Evolutionary conservation across 2,888 invertebrate genomes (phyloP).

Genomic region (Caenorhabditis auriculariae): DNA sequence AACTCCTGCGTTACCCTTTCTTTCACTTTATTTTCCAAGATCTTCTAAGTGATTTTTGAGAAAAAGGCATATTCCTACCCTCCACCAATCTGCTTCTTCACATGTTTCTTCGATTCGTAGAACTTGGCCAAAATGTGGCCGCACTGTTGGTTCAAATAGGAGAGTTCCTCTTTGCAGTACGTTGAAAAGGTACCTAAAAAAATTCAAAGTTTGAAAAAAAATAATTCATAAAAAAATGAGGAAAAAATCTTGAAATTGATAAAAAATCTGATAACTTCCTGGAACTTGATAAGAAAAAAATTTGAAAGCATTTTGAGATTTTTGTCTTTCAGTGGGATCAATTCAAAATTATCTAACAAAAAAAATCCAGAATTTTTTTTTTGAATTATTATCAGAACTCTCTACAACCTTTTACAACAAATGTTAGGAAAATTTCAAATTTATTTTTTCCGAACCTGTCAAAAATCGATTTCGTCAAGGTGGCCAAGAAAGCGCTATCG

Average conservation of each 20-base stretch:
- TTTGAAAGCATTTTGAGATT: too few species aligned
- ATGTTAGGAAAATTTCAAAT: too few species aligned
- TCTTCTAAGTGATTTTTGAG: too few species aligned
- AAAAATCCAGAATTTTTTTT: too few species aligned
- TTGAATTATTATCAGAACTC: slow-evolving; percentile 61
- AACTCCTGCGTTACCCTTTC: too few species aligned
- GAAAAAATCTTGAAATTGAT: too few species aligned
- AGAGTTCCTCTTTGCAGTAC: slow-evolving; percentile 70
- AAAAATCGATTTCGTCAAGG: slow-evolving; percentile 80
- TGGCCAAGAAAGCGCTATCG: slow-evolving; percentile 78
- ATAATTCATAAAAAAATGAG: background rate
- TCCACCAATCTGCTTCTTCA: slow-evolving; percentile 86
- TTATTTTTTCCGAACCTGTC: slow-evolving; percentile 75
- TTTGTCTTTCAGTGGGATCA: too few species aligned
- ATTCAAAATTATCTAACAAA: too few species aligned
- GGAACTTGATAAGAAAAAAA: too few species aligned
- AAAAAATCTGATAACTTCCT: too few species aligned
- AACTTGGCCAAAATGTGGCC: slow-evolving; percentile 78
- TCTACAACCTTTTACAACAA: slow-evolving; percentile 67
- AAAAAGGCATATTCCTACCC: slow-evolving; percentile 71
- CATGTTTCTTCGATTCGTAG: slow-evolving; percentile 89
- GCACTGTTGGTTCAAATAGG: slow-evolving; percentile 79
- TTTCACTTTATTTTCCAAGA: too few species aligned
- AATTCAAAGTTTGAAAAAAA: background rate
- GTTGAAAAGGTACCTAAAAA: slow-evolving; percentile 15